Percentiles rank a stretch among this genome's conserved stretches.
Conservation (phyloP, 1,140 invertebrate species). For the Steinernema khuongi region DNA sequence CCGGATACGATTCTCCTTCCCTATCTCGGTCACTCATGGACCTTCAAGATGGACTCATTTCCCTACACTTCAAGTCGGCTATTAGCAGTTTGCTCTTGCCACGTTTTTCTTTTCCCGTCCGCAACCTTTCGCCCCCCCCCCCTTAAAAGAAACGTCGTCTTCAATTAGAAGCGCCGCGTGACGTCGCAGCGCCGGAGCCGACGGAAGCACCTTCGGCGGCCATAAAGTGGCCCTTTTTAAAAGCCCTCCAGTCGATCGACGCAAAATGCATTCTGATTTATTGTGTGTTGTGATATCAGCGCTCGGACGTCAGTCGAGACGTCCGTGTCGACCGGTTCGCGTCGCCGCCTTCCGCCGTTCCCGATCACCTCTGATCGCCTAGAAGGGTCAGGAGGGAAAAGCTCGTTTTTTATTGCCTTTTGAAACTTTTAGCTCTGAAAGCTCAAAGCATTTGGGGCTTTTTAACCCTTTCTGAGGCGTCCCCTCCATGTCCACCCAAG, state of each 20-base stretch:
- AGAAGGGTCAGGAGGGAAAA: neutral
- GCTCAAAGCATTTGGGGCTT: too few relatives aligned
- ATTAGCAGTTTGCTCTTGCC: too few relatives aligned
- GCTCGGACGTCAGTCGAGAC: neutral
- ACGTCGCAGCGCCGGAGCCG: neutral
- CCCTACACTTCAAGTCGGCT: too few relatives aligned
- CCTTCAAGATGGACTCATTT: too few relatives aligned
- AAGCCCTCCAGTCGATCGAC: neutral
- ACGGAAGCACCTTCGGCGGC: neutral
- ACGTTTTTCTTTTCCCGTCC: neutral
- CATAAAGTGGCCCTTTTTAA: neutral
- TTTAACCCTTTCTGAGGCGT: too few relatives aligned
- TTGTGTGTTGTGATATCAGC: conserved; percentile 5
- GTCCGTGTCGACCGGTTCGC: neutral
- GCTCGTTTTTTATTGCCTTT: neutral
- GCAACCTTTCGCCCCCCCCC: neutral
- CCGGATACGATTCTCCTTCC: too few relatives aligned
- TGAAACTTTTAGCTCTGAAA: too few relatives aligned
- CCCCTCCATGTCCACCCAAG: too few relatives aligned
- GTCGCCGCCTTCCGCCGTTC: neutral
- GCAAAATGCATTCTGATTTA: neutral
- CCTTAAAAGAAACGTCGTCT: neutral
- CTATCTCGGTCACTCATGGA: too few relatives aligned
- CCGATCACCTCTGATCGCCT: neutral
- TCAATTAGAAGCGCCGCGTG: conserved; percentile 5